Percentiles rank a stretch among this genome's conserved stretches.
phyloP scores from a whole-genome alignment of 2,797 vertebrate genomes.

The Anableps anableps region DNA sequence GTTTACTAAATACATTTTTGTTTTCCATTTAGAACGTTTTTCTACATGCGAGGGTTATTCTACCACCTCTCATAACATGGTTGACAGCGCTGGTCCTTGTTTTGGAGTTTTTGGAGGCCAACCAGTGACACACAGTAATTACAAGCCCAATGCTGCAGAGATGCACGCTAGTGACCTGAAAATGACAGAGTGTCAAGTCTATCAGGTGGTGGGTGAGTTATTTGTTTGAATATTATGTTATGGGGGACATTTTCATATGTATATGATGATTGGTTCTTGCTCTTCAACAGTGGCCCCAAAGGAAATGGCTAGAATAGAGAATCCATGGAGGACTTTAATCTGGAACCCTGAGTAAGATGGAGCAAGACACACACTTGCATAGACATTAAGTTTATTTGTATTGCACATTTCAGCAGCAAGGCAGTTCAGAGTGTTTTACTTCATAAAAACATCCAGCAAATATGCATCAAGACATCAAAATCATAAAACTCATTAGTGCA shows the following conservation, averaged over 20 bases:
- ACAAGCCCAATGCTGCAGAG: conserved; percentile 32
- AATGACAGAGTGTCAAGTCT: conserved; percentile 71
- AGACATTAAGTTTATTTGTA: too few species aligned
- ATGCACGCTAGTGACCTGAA: conserved; percentile 49
- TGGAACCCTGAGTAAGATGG: conserved; percentile 39
- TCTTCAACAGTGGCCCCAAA: conserved; percentile 26
- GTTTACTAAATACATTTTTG: not conserved
- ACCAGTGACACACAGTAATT: not conserved
- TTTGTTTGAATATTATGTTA: not conserved
- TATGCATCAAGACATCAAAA: too few species aligned
- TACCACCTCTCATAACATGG: conserved; percentile 13
- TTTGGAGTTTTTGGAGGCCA: conserved; percentile 56
- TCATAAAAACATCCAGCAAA: too few species aligned
- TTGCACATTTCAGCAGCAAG: too few species aligned
- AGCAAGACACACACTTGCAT: not conserved
- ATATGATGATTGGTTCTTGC: not conserved
- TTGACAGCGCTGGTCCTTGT: not conserved
- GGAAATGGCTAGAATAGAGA: conserved; percentile 3
- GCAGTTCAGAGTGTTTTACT: too few species aligned
- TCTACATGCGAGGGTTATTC: not conserved
- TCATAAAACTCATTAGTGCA: too few species aligned
- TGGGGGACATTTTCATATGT: not conserved
- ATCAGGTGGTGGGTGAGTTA: conserved; percentile 62
- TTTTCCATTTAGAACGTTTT: too few species aligned
- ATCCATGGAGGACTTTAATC: conserved; percentile 37